Evolutionary conservation across 2,113 vertebrate genomes (phyloP).

Genomic region (Cairina moschata): DNA sequence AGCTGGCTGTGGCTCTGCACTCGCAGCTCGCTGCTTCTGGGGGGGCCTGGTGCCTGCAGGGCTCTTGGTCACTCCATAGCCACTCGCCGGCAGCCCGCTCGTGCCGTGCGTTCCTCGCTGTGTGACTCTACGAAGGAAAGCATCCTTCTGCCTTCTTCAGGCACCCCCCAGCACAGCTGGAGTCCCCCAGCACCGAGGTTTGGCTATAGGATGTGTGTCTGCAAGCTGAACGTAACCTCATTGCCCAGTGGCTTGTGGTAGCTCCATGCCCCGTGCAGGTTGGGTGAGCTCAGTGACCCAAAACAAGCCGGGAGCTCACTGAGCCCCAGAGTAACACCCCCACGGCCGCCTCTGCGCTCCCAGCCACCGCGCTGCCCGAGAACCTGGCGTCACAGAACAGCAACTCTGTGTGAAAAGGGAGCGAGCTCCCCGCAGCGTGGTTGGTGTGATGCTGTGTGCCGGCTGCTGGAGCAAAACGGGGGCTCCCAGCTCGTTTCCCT

Average conservation of each 20-base stretch:
- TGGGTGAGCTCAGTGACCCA: background rate
- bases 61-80: background rate
- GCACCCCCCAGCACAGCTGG: background rate
- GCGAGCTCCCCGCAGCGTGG: background rate
- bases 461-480: background rate
- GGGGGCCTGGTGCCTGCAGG: fast-evolving
- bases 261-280: background rate
- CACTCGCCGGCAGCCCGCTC: background rate
- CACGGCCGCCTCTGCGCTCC: background rate
- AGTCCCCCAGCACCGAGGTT: background rate
- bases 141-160: background rate
- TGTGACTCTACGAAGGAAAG: fast-evolving
- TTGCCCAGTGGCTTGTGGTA: background rate
- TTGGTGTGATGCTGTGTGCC: fast-evolving
- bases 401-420: background rate
- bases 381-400: background rate
- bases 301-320: background rate
- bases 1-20: background rate
- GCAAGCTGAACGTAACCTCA: background rate
- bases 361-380: fast-evolving
- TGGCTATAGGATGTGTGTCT: background rate
- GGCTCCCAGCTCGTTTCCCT: background rate
- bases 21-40: background rate
- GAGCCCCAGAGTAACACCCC: background rate
- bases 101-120: fast-evolving